phyloP scores from a whole-genome alignment of 2,797 vertebrate genomes.

The Remorina albescens region DNA sequence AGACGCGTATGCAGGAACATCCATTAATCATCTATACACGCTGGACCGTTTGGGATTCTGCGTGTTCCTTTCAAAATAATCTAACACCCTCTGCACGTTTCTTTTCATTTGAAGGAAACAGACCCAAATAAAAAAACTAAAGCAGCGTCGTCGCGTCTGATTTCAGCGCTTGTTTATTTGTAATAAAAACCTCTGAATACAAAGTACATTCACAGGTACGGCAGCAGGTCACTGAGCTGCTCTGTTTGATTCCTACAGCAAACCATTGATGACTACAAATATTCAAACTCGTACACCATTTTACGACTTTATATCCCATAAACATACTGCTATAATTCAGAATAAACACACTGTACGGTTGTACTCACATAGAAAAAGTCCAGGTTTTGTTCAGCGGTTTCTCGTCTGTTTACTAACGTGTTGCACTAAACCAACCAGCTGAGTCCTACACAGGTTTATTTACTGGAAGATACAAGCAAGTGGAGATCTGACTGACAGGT shows the following conservation, averaged over 20 bases:
- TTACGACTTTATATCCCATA: slow-evolving; percentile 70
- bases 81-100: neutral
- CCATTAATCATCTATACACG: neutral
- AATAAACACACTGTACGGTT: slow-evolving; percentile 77
- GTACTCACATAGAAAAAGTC: slow-evolving; percentile 71
- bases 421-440: slow-evolving; percentile 42
- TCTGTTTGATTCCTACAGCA: slow-evolving; percentile 66
- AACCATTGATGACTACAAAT: slow-evolving; percentile 72
- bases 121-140: neutral
- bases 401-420: slow-evolving; percentile 51
- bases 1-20: neutral
- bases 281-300: slow-evolving; percentile 70
- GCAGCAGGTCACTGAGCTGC: slow-evolving; percentile 65
- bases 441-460: slow-evolving; percentile 53
- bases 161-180: slow-evolving; percentile 83
- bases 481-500: slow-evolving; percentile 24
- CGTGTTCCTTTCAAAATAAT: neutral
- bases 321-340: slow-evolving; percentile 76
- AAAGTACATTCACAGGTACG: slow-evolving; percentile 86
- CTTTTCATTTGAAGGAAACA: neutral
- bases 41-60: too few relatives aligned
- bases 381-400: slow-evolving; percentile 38
- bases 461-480: slow-evolving; percentile 53
- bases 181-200: slow-evolving; percentile 85
- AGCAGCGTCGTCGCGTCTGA: neutral